Evolutionary conservation across 2,797 vertebrate genomes (phyloP), one percentile per base, ranked within the genome.

Genomic region (Erethizon dorsatum): DNA sequence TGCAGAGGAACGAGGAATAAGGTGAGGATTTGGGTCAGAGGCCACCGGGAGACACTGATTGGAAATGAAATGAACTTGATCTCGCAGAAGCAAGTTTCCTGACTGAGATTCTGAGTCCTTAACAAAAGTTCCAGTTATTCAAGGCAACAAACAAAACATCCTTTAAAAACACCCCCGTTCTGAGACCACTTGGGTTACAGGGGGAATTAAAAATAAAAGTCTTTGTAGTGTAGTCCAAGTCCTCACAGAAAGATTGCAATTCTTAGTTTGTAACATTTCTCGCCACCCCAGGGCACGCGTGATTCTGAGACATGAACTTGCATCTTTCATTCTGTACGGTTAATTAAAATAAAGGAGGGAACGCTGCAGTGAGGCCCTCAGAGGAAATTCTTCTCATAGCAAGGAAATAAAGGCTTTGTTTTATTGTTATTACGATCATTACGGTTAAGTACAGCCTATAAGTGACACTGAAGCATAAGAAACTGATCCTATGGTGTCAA

Each of bases 341-440:
- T 88, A 88, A 77, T 90, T 91, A 79, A 91, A 97, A 91, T 85
- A 41, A 96, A 96, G 84, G 89, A 22, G 67, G 67, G 8, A 94
- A 85, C 59, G 22, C 47, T 65, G 37, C 18, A n/a, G 41, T 33
- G 54, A 92, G 54, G 59, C 78, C 59, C 24, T 61, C 9, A 2
- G 26, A 12, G 26, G 10, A 59, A 88, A 41, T 57, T 88, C 20
- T 69, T 93, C 50, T 92, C 54, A 26, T 59, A 85, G 61, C 22
- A 45, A 97, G 54, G 56, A 96, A 73, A 86, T 77, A 54, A 95
- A 78, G 6, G 45, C 90, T 92, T 95, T 50, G 24, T 63, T 94
- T 83, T 88, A 86, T 59, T 95, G 37, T 71, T 59, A 75, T 61
- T 50, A 79, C 24, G 63, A 33, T 84, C 63, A 45, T 88, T 88